Base-by-base conservation (phyloP, 2,113 vertebrate genomes). In the Tychaedon coryphoeus region DNA sequence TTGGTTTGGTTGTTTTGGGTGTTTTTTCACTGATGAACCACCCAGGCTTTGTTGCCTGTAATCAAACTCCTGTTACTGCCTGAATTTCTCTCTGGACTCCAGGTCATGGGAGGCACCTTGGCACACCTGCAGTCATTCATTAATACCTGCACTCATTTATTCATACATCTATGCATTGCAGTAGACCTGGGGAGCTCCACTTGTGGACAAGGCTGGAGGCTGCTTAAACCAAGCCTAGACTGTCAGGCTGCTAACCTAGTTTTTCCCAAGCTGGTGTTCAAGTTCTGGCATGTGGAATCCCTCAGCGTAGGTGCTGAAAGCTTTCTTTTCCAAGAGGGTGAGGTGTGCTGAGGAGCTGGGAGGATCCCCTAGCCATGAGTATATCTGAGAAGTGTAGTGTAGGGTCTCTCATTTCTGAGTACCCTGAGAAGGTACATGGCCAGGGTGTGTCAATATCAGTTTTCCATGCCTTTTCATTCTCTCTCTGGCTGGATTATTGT, bases 201-300 rank as follows among this genome's bases (percentile, higher is more conserved):
- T 53, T 86, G 53, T 61, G 89, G 61, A 53, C 61, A n/a, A 31
- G 57, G 25, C 89, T 86, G 62, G 60, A 92, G 86, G 69, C 89
- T 56, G 80, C 83, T 51, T 84, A 75, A 89, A 75, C 65, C 65
- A 89, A 87, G 53, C 77, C 43, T 42, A 88, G 66, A 61, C 66
- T 78, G 45, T 74, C 48, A 77, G 86, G 80, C 83, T 89, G 43
- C 45, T 86, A 77, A 78, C 34, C 31, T 80, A 2, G 2, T 88
- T 97, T 85, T 81, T 78, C 66, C 61, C 29, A 40, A 76, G 24
- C n/a, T 88, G 4, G 3, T 56, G 11, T 93, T 95, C 92, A 86
- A 40, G 94, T 95, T 75, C 34, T 85, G 56, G n/a, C 89, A 62
- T 87, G 93, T 88, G 71, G 77, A 95, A 96, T 34, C 45, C 25